These are phyloP conservation scores for Crypturellus undulatus DNA, from an alignment of 2,113 vertebrate species.

Conservation along the genomic window DNA sequence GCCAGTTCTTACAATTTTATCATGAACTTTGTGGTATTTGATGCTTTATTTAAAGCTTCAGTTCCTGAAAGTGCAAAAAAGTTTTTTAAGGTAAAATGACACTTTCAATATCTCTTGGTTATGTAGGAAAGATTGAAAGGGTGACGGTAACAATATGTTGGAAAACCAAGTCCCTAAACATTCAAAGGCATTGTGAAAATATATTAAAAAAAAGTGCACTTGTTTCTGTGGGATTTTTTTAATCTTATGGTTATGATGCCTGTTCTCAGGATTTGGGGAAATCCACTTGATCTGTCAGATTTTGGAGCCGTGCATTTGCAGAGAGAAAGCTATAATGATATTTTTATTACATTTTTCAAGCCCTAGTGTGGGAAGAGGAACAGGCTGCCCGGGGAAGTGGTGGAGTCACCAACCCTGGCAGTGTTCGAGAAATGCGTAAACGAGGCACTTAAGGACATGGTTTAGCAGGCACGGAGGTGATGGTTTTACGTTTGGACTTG, in stretches of 20 bases:
- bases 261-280: not conserved
- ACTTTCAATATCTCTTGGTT: constrained; percentile 21
- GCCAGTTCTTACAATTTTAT: constrained; percentile 2
- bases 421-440: no score
- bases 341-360: not conserved
- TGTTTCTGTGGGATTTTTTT: not conserved
- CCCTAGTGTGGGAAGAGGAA: not conserved
- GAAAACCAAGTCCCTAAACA: not conserved
- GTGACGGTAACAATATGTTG: constrained; percentile 3
- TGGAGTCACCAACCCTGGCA: no score
- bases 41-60: constrained; percentile 57
- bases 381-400: no score
- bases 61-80: not conserved
- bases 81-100: constrained; percentile 22
- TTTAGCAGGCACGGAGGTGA: no score
- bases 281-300: not conserved
- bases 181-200: not conserved
- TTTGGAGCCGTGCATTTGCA: not conserved
- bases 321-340: not conserved
- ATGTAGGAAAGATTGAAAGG: constrained; percentile 30
- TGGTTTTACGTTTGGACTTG: no score
- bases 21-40: not conserved
- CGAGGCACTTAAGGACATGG: no score
- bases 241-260: not conserved
- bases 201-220: not conserved